These are phyloP conservation scores for Nemapogon koenigi DNA, from an alignment of 2,888 invertebrate genomes.

Conservation along the genomic window DNA sequence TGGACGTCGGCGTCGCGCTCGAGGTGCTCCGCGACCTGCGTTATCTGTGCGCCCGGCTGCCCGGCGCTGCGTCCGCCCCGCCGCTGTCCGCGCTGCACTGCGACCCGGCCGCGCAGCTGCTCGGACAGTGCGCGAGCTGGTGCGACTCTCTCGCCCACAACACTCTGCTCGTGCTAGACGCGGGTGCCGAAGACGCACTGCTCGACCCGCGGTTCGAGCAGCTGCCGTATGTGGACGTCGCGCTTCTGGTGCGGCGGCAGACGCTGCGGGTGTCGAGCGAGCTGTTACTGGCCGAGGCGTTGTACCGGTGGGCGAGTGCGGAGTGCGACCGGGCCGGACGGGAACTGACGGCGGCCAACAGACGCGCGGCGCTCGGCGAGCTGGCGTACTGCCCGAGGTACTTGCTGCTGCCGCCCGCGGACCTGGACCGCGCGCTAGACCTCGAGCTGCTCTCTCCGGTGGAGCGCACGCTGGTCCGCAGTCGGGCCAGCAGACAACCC, in stretches of 20 bases:
- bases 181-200: constrained; percentile 44
- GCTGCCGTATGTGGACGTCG: constrained; percentile 69
- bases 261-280: constrained; percentile 71
- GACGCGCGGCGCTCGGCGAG: constrained; percentile 51
- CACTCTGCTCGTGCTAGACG: constrained; percentile 65
- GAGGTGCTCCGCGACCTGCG: constrained; percentile 67
- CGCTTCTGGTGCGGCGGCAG: constrained; percentile 70
- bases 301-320: constrained; percentile 61
- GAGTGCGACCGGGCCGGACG: constrained; percentile 49
- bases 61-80: constrained; percentile 56
- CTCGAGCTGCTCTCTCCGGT: constrained; percentile 51
- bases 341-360: constrained; percentile 48
- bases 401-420: constrained; percentile 69
- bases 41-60: constrained; percentile 46
- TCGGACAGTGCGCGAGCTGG: constrained; percentile 53
- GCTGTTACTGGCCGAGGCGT: constrained; percentile 65
- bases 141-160: constrained; percentile 71
- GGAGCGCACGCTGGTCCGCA: constrained; percentile 48
- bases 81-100: constrained; percentile 46
- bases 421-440: constrained; percentile 64
- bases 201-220: constrained; percentile 56
- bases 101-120: constrained; percentile 39
- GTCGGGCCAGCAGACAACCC: constrained; percentile 43
- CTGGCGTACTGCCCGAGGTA: constrained; percentile 70
- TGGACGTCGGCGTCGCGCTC: constrained; percentile 70